A percentile compares a stretch with the other conserved stretches of the same genome.
Conservation (phyloP, 2,797 vertebrate species). For the Trachops cirrhosus region DNA sequence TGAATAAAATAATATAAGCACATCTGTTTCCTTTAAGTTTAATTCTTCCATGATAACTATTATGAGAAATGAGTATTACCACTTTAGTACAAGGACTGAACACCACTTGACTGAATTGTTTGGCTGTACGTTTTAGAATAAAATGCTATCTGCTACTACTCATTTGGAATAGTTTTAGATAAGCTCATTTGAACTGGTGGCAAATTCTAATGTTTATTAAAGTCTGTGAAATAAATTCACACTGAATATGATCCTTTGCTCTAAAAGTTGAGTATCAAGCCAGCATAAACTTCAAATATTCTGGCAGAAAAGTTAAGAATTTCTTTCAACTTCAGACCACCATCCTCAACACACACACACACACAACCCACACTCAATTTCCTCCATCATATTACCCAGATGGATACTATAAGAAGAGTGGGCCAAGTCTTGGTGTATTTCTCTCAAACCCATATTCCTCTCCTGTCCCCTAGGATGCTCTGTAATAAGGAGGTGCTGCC, state of each 20-base stretch:
- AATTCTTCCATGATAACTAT: constrained; percentile 22
- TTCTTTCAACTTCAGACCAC: constrained; percentile 14
- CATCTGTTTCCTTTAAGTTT: constrained; percentile 20
- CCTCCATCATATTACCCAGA: not conserved
- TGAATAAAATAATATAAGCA: constrained; percentile 48
- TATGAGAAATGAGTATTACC: constrained; percentile 16
- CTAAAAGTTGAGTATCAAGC: constrained; percentile 45
- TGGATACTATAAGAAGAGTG: not conserved
- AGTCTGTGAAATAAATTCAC: constrained; percentile 70
- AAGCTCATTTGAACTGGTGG: constrained; percentile 45
- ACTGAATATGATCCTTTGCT: constrained; percentile 56
- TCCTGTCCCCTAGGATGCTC: not conserved
- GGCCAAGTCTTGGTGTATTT: not conserved
- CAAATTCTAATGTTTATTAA: constrained; percentile 64
- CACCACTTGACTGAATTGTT: not conserved
- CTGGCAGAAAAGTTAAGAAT: constrained; percentile 53
- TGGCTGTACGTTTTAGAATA: constrained; percentile 10
- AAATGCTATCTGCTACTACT: constrained; percentile 41
- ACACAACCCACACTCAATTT: not conserved
- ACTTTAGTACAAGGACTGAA: constrained; percentile 31
- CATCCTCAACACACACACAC: not conserved
- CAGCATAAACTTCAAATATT: constrained; percentile 54
- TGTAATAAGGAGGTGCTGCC: constrained; percentile 5
- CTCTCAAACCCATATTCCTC: not conserved
- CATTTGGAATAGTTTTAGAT: constrained; percentile 52